Evolutionary conservation across 2,888 invertebrate genomes (phyloP).

Genomic region (Resseliella maxima): DNA sequence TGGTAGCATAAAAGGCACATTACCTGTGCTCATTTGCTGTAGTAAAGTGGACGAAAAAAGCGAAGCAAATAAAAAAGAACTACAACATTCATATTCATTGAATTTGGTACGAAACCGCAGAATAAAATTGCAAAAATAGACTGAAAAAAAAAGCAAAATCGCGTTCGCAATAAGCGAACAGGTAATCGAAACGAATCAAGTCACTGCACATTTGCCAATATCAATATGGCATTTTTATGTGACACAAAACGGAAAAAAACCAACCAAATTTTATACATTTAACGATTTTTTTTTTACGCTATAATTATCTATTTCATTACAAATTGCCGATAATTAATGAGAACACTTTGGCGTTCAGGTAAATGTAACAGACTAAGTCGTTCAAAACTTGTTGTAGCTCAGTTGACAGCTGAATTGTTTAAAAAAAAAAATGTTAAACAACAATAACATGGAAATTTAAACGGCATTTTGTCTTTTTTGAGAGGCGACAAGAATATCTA

Average conservation of each 20-base stretch:
- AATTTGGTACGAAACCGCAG: background rate
- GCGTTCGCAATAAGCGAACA: background rate
- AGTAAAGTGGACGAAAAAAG: background rate
- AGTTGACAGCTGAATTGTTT: background rate
- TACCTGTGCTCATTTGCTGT: background rate
- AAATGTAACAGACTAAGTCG: background rate
- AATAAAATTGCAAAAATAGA: background rate
- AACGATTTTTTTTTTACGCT: background rate
- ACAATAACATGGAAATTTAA: background rate
- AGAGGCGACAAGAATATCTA: background rate
- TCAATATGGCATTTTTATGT: background rate
- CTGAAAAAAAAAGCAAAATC: background rate
- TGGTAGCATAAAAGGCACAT: background rate
- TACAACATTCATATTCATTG: background rate
- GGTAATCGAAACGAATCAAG: conserved; percentile 3
- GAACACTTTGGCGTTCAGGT: background rate
- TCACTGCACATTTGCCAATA: conserved; percentile 2
- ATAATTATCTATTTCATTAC: conserved; percentile 15
- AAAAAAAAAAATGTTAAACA: no score
- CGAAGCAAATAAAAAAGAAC: background rate
- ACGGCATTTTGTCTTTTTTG: conserved; percentile 9
- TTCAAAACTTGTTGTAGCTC: background rate
- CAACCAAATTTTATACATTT: background rate
- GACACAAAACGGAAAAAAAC: conserved; percentile 29
- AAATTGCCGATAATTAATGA: conserved; percentile 15